phyloP scores from a whole-genome alignment of 2,113 vertebrate species.

The Megaleporinus macrocephalus region DNA sequence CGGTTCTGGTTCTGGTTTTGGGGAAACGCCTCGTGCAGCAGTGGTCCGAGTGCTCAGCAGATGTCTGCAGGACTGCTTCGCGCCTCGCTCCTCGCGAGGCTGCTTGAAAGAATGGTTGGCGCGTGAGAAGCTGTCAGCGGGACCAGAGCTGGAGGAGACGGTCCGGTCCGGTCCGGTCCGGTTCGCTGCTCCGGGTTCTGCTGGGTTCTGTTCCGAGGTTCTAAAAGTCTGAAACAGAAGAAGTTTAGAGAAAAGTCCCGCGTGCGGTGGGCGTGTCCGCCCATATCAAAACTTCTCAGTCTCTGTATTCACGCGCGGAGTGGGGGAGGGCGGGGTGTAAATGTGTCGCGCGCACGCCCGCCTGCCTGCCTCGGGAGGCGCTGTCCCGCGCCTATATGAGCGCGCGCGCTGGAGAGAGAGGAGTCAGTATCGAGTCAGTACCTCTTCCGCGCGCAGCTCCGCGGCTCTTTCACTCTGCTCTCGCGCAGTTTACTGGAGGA shows the following conservation, averaged over 20 bases:
- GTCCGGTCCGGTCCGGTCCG: too few relatives aligned
- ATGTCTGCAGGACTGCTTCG: not conserved
- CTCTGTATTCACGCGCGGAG: not conserved
- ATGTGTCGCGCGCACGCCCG: slow-evolving; percentile 57
- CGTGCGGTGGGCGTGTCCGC: too few relatives aligned
- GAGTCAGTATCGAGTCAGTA: slow-evolving; percentile 33
- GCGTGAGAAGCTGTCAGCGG: not conserved
- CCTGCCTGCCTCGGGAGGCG: slow-evolving; percentile 59
- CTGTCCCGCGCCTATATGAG: slow-evolving; percentile 57
- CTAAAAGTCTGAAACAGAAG: too few relatives aligned
- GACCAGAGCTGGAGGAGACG: not conserved
- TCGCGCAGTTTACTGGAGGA: not conserved
- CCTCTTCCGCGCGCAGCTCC: not conserved
- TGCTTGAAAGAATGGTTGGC: not conserved
- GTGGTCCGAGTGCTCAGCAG: not conserved
- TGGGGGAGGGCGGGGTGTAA: not conserved
- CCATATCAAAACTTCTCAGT: too few relatives aligned
- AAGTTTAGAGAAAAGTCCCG: too few relatives aligned
- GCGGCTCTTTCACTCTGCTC: not conserved
- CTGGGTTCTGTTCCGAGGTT: too few relatives aligned
- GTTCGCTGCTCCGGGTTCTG: too few relatives aligned
- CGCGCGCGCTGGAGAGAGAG: slow-evolving; percentile 48
- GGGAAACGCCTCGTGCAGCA: too few relatives aligned
- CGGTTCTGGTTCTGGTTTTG: too few relatives aligned
- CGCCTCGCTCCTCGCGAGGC: not conserved